These are phyloP conservation scores for Atta colombica DNA, from an alignment of 1,140 invertebrate genomes.

Conservation along the genomic window DNA sequence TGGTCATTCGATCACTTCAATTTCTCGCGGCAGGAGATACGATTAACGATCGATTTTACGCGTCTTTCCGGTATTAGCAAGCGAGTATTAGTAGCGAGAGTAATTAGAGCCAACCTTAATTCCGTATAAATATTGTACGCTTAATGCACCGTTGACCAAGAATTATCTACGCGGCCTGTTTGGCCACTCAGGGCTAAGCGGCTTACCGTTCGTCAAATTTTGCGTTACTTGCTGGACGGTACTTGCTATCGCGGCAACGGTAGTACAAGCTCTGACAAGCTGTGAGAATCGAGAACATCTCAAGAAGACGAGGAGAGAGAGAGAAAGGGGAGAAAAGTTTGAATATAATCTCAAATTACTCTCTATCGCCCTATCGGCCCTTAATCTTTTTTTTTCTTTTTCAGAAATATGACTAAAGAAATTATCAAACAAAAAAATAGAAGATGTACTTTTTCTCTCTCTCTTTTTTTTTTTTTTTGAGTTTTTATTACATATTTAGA, in stretches of 20 bases:
- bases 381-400: neutral
- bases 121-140: constrained; percentile 70
- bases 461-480: neutral
- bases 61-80: constrained; percentile 20
- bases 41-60: constrained; percentile 30
- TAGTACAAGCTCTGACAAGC: neutral
- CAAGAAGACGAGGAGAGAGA: neutral
- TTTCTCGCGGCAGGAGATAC: constrained; percentile 27
- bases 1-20: neutral
- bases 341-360: neutral
- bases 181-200: constrained; percentile 67
- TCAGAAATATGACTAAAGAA: neutral
- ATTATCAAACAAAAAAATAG: neutral
- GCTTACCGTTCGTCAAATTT: constrained; percentile 68
- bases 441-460: neutral
- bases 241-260: constrained; percentile 18
- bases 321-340: neutral
- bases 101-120: constrained; percentile 60
- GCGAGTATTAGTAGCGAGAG: constrained; percentile 31
- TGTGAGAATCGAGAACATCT: neutral
- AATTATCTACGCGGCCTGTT: constrained; percentile 70
- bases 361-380: neutral
- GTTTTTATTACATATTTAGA: neutral
- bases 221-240: constrained; percentile 31
- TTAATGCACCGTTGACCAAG: constrained; percentile 69